phyloP scores from a whole-genome alignment of 1,140 invertebrate genomes.

The Heliconius hewitsoni region DNA sequence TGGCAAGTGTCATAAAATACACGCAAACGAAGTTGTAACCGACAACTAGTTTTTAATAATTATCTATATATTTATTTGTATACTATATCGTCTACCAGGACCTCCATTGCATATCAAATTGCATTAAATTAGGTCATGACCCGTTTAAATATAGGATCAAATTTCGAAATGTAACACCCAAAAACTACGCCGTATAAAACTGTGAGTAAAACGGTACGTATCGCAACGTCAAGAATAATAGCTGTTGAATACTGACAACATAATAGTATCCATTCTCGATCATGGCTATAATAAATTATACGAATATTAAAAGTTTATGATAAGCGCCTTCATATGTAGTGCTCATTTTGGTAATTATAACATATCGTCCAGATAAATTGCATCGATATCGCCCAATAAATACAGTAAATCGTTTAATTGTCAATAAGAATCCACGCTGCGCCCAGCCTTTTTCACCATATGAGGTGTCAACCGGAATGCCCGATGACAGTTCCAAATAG shows the following conservation, averaged over 20 bases:
- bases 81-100: not conserved
- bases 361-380: slow-evolving; percentile 42
- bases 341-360: slow-evolving; percentile 42
- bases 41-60: too few relatives aligned
- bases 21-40: too few relatives aligned
- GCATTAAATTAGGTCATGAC: slow-evolving; percentile 22
- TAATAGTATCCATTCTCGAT: slow-evolving; percentile 13
- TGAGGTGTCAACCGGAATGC: slow-evolving; percentile 48
- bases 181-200: not conserved
- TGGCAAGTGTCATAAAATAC: too few relatives aligned
- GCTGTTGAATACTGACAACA: not conserved
- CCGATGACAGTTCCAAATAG: slow-evolving; percentile 53
- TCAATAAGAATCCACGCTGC: slow-evolving; percentile 46
- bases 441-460: slow-evolving; percentile 46
- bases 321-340: slow-evolving; percentile 23
- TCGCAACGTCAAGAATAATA: not conserved
- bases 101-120: not conserved
- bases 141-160: slow-evolving; percentile 2
- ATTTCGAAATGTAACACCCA: not conserved
- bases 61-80: too few relatives aligned
- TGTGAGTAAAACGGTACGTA: not conserved
- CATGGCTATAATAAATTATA: slow-evolving; percentile 13
- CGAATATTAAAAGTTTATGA: slow-evolving; percentile 24
- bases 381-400: slow-evolving; percentile 34
- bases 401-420: slow-evolving; percentile 43